These are phyloP conservation scores for Icerya purchasi DNA, from an alignment of 2,888 invertebrate species.

Conservation along the genomic window DNA sequence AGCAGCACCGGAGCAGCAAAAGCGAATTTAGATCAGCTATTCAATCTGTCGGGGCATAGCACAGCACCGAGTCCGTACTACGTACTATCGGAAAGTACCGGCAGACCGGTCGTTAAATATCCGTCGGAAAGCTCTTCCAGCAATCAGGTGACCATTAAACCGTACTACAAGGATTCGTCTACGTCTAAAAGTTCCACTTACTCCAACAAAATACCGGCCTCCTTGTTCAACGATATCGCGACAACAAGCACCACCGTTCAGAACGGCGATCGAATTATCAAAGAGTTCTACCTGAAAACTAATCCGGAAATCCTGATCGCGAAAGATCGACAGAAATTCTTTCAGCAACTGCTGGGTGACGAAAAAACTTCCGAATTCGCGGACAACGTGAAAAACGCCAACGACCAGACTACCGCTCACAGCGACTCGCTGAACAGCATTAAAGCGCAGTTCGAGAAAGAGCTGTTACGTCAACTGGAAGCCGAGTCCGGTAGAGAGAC, in stretches of 20 bases:
- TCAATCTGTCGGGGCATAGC: not conserved
- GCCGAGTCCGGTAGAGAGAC: not conserved
- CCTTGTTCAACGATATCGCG: not conserved
- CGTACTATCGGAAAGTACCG: not conserved
- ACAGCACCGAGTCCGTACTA: slow-evolving; percentile 4
- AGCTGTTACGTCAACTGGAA: slow-evolving; percentile 3
- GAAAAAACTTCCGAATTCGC: not conserved
- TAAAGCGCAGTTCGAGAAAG: slow-evolving; percentile 1
- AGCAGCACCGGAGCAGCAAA: not conserved
- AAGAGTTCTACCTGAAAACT: slow-evolving; percentile 11
- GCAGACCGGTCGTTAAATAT: not conserved
- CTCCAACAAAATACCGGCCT: not conserved
- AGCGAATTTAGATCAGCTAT: not conserved
- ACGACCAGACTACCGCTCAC: slow-evolving; percentile 10
- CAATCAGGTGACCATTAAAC: not conserved
- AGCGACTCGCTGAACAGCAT: slow-evolving; percentile 6
- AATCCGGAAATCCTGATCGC: slow-evolving; percentile 10
- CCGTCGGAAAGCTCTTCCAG: not conserved
- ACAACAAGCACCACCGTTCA: not conserved
- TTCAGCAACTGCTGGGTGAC: slow-evolving; percentile 4
- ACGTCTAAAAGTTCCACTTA: not conserved
- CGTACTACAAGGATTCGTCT: not conserved
- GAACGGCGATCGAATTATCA: slow-evolving; percentile 7
- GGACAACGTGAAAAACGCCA: not conserved
- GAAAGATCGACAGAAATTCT: slow-evolving; percentile 8